Percentiles rank a stretch among this genome's conserved stretches.
These are phyloP conservation scores for Zaprionus obscuricornis DNA, from an alignment of 2,888 invertebrate species.

Conservation along the genomic window DNA sequence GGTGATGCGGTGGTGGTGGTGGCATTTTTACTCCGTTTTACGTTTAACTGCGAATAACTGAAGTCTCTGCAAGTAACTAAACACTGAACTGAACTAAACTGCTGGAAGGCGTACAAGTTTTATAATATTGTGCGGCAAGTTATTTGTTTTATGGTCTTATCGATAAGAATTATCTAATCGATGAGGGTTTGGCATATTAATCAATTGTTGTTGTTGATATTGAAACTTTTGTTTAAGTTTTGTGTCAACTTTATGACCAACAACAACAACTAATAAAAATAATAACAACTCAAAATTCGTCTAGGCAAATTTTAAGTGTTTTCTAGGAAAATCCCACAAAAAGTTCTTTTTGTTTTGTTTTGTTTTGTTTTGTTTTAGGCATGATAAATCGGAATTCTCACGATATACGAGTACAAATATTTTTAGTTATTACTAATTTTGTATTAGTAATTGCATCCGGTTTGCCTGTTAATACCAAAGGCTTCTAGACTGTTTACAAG, in stretches of 20 bases:
- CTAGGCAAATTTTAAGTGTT: background rate
- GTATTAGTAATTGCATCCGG: too few species aligned
- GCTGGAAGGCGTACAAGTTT: slow-evolving; percentile 29
- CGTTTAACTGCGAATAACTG: slow-evolving; percentile 8
- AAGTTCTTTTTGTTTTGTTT: background rate
- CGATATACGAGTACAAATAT: background rate
- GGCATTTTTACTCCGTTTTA: slow-evolving; percentile 21
- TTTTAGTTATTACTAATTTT: background rate
- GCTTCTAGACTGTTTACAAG: too few species aligned
- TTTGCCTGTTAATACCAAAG: too few species aligned
- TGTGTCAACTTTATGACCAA: slow-evolving; percentile 13
- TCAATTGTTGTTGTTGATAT: slow-evolving; percentile 19
- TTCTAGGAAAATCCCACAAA: slow-evolving; percentile 7
- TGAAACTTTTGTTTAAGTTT: background rate
- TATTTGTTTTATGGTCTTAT: slow-evolving; percentile 15
- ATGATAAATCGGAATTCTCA: background rate
- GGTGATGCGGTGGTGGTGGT: slow-evolving; percentile 22
- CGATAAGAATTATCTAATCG: slow-evolving; percentile 48
- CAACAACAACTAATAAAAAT: too few species aligned
- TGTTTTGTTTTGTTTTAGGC: too few species aligned
- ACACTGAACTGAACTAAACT: too few species aligned
- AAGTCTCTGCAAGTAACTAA: slow-evolving; percentile 29
- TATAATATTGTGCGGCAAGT: slow-evolving; percentile 31
- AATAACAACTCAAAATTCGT: slow-evolving; percentile 18
- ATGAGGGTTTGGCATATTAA: slow-evolving; percentile 16